Evolutionary conservation across 2,797 vertebrate genomes (phyloP).

Genomic region (Gambusia yucatana): DNA sequence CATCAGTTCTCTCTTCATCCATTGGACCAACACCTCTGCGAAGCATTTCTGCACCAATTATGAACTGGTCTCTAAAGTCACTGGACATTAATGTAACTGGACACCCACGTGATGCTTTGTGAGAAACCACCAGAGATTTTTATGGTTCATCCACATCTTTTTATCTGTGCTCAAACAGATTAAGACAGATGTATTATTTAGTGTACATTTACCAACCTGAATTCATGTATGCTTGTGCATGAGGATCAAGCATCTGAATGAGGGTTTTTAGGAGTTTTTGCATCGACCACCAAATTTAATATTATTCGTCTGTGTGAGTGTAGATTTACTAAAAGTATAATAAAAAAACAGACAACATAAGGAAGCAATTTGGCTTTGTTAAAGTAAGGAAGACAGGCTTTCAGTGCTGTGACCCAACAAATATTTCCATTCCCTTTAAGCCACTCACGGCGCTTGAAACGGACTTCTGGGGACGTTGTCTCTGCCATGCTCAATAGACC

Average conservation of each 20-base stretch:
- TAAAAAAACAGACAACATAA: constrained; percentile 69
- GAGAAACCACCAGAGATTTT: not conserved
- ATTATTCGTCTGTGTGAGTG: constrained; percentile 36
- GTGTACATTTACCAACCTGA: constrained; percentile 14
- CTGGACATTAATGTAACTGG: constrained; percentile 1
- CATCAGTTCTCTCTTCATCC: constrained; percentile 67
- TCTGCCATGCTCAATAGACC: constrained; percentile 65
- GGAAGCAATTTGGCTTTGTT: constrained; percentile 65
- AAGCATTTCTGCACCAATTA: constrained; percentile 71
- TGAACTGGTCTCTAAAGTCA: constrained; percentile 12
- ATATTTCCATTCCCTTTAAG: constrained; percentile 71
- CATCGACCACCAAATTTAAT: constrained; percentile 32
- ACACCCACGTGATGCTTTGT: constrained; percentile 11
- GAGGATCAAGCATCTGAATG: constrained; percentile 16
- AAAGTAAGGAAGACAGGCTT: constrained; percentile 58
- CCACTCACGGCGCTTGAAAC: constrained; percentile 63
- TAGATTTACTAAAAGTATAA: constrained; percentile 55
- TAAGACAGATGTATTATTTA: constrained; percentile 13
- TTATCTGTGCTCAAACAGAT: constrained; percentile 12
- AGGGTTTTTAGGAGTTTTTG: not conserved
- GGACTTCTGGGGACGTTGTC: constrained; percentile 51
- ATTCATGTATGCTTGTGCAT: constrained; percentile 1
- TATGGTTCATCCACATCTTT: not conserved
- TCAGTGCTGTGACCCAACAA: constrained; percentile 71
- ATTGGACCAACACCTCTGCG: constrained; percentile 58